Conservation (phyloP, 2,113 vertebrate genomes). For the Montifringilla adamsi region DNA sequence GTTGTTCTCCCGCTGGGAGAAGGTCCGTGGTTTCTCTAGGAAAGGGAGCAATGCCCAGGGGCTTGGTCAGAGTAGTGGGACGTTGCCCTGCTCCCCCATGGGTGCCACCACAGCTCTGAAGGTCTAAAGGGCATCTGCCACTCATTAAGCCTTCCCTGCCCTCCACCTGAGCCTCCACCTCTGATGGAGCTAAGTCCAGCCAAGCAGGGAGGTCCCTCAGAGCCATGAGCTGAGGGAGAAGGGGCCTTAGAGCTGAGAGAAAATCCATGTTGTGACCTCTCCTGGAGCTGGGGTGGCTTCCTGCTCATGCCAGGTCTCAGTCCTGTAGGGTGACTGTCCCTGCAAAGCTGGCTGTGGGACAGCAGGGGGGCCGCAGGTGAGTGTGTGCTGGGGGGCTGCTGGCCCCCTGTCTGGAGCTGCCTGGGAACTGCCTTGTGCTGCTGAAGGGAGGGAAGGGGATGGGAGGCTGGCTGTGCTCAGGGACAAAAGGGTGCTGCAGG, state of each 20-base stretch:
- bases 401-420: background rate
- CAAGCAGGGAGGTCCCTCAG: background rate
- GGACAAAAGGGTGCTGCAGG: background rate
- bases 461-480: background rate
- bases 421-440: background rate
- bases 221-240: background rate
- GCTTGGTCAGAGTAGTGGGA: background rate
- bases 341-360: background rate
- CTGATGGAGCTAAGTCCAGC: background rate
- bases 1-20: conserved; percentile 80
- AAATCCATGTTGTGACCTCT: background rate
- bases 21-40: conserved; percentile 84
- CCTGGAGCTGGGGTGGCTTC: background rate
- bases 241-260: background rate
- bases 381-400: background rate
- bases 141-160: background rate
- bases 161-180: background rate
- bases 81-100: background rate
- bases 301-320: background rate
- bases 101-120: background rate
- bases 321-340: background rate
- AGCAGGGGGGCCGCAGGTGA: background rate
- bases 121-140: background rate
- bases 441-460: background rate
- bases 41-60: background rate